Conservation (phyloP, 2,113 vertebrate species). For the Chionis minor region DNA sequence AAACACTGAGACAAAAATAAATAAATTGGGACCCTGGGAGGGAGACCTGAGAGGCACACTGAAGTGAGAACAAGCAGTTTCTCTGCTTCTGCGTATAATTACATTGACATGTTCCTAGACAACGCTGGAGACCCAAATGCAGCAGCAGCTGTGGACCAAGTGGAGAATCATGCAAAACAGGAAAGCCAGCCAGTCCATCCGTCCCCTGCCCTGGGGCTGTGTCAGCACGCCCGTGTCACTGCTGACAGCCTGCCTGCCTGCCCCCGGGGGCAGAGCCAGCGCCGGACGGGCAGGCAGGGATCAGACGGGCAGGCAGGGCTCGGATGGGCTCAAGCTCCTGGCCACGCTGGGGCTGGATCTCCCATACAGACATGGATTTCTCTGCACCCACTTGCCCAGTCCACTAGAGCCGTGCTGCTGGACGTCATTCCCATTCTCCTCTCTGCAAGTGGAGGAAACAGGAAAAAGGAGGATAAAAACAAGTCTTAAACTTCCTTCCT, state of each 20-base stretch:
- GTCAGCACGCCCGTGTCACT: neutral
- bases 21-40: neutral
- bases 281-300: neutral
- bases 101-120: conserved; percentile 43
- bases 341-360: accelerated
- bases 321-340: neutral
- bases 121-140: neutral
- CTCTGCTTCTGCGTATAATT: neutral
- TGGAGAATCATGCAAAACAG: accelerated
- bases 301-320: neutral
- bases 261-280: neutral
- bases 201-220: neutral
- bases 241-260: neutral
- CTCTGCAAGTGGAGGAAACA: neutral
- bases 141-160: conserved; percentile 27
- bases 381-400: neutral
- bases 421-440: neutral
- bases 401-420: neutral
- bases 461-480: neutral
- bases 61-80: neutral
- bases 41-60: conserved; percentile 12
- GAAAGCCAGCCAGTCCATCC: neutral
- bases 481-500: neutral
- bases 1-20: conserved; percentile 38
- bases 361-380: accelerated